Conservation (phyloP, 2,888 invertebrate genomes). For the Entomobrya multifasciata region DNA sequence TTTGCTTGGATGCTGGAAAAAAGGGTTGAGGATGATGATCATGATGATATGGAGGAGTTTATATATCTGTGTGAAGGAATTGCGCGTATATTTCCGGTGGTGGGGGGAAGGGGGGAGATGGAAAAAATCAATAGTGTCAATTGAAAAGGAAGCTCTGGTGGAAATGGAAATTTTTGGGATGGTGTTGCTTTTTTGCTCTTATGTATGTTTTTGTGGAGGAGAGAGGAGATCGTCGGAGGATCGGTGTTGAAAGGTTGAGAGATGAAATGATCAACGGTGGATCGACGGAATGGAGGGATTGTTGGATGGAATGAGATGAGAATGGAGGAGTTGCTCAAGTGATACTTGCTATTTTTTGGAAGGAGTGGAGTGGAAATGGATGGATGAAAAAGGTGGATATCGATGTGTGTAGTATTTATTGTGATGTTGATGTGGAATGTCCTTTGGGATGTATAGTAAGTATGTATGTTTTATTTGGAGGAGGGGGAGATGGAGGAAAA, state of each 20-base stretch:
- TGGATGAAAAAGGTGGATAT: neutral
- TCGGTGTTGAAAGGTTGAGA: too few relatives aligned
- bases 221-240: too few relatives aligned
- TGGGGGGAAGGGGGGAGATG: too few relatives aligned
- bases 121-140: conserved; percentile 6
- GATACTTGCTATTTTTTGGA: too few relatives aligned
- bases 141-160: neutral
- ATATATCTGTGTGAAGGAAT: neutral
- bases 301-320: neutral
- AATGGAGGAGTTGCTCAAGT: conserved; percentile 16
- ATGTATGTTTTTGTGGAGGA: too few relatives aligned
- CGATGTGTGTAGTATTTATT: neutral
- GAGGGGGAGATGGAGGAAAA: neutral
- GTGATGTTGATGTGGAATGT: neutral
- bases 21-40: neutral
- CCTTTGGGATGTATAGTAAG: neutral
- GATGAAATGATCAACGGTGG: too few relatives aligned
- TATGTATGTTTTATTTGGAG: too few relatives aligned
- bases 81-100: conserved; percentile 20
- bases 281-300: too few relatives aligned
- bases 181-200: too few relatives aligned
- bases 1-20: neutral
- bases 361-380: too few relatives aligned
- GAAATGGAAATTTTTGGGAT: too few relatives aligned
- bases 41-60: too few relatives aligned